phyloP scores from a whole-genome alignment of 1,140 invertebrate species.

The Drosophila jambulina region DNA sequence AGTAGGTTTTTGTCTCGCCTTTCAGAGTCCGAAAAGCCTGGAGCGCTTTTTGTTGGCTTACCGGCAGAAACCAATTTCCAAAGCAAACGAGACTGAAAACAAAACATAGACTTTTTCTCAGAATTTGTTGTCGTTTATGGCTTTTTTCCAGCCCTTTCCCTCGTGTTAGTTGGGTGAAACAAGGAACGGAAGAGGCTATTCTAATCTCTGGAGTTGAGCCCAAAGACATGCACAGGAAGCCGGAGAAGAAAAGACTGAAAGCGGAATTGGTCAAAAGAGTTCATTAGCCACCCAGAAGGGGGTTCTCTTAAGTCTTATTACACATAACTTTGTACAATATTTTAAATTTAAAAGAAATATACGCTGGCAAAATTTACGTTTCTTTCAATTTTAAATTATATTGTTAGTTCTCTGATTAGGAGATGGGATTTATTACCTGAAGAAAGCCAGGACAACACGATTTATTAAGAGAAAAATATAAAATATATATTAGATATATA shows the following conservation, averaged over 20 bases:
- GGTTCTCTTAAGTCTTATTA: not conserved
- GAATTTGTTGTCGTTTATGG: constrained; percentile 11
- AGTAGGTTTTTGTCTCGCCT: not conserved
- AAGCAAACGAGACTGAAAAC: constrained; percentile 32
- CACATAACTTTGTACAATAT: not conserved
- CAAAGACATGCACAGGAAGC: constrained; percentile 19
- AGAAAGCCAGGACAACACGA: not conserved
- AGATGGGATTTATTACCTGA: not conserved
- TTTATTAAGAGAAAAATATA: not conserved
- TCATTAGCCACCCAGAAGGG: not conserved
- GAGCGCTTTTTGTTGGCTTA: constrained; percentile 17
- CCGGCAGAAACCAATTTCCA: constrained; percentile 34
- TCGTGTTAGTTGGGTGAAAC: constrained; percentile 28
- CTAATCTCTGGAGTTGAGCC: constrained; percentile 1
- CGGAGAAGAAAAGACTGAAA: not conserved
- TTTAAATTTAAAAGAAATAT: not conserved
- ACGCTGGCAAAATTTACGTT: not conserved
- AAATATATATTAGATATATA: not conserved
- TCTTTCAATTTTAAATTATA: not conserved
- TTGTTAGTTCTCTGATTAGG: not conserved
- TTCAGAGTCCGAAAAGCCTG: not conserved
- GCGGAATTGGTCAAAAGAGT: constrained; percentile 15
- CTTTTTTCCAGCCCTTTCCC: constrained; percentile 23
- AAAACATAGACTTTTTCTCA: constrained; percentile 22
- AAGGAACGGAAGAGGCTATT: constrained; percentile 52